Evolutionary conservation across 1,140 invertebrate genomes (phyloP), one percentile per base, ranked within the genome.

Genomic region (Tigriopus japonicus): DNA sequence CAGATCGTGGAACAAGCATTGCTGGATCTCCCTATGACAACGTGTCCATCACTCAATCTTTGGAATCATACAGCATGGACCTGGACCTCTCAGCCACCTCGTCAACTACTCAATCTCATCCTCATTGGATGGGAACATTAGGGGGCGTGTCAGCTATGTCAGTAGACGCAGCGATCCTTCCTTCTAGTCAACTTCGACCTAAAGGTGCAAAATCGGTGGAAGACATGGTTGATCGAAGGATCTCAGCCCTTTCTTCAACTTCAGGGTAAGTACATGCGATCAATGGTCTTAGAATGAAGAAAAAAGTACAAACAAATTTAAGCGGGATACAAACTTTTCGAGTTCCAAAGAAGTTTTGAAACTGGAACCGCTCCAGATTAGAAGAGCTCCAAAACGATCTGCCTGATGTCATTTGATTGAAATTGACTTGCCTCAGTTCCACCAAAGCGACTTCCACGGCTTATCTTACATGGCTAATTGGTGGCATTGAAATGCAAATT

Each of bases 151-250:
- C 45, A 49, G 21, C 28, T 9, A 35, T 35, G 28, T 35, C 28
- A 35, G 28, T 35, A 9, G 28, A 35, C 28, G 28, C 28, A 35
- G n/a, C 28, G 3, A 35, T 35, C 28, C 28, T 35, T 9, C 28
- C 28, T 3, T 9, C 28, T 9, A 35, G 3, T 35, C 28, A 35
- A 35, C 28, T 35, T 35, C 28, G 55, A 1, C 28, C 40, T 15
- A 58, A 41, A 58, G 35, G 28, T 41, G 58, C 58, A 12, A 52
- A 52, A 23, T 60, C 58, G 3, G 59, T 53, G 19, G 59, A 61
- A 35, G 59, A 61, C 14, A 58, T 58, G 13, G 19, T 61, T n/a
- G 59, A 61, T 55, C 23, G 45, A 55, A 56, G 59, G 59, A 53
- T 61, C 45, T 61, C 59, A 40, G 52, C 51, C 15, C 35, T 53